Conservation (phyloP, 1,140 invertebrate species). For the Dolichoris vasculosae region DNA sequence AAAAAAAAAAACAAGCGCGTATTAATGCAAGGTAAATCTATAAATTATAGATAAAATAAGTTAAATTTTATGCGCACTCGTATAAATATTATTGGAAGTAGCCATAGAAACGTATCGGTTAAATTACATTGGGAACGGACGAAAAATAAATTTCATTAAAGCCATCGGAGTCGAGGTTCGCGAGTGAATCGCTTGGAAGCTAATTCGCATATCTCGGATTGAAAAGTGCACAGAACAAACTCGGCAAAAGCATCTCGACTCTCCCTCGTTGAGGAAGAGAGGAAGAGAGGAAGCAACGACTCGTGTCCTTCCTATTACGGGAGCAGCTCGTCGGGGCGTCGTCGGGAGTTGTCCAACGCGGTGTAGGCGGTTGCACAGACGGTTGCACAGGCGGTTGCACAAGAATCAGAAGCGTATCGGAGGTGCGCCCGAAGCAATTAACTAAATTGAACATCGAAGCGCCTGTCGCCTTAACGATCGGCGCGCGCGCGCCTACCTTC, state of each 20-base stretch:
- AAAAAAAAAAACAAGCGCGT: neutral
- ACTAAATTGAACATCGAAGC: slow-evolving; percentile 48
- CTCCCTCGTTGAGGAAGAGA: neutral
- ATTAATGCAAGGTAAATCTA: neutral
- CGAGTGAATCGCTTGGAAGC: neutral
- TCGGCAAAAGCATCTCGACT: neutral
- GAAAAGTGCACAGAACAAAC: neutral
- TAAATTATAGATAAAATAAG: neutral
- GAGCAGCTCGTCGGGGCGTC: slow-evolving; percentile 15
- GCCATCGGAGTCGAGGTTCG: no score
- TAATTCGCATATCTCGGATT: slow-evolving; percentile 1
- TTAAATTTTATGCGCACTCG: neutral
- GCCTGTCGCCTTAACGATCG: slow-evolving; percentile 40
- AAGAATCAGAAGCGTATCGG: slow-evolving; percentile 3
- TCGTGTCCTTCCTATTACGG: neutral
- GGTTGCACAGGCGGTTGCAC: no score
- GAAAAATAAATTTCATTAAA: neutral
- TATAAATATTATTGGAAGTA: neutral
- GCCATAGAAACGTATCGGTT: neutral
- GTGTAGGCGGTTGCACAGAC: slow-evolving; percentile 33
- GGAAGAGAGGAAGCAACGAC: neutral
- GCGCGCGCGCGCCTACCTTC: neutral
- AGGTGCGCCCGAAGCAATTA: slow-evolving; percentile 45
- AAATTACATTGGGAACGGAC: neutral
- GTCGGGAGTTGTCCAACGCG: neutral